Base-by-base conservation (phyloP, 2,113 vertebrate genomes). In the Sebastes fasciatus region DNA sequence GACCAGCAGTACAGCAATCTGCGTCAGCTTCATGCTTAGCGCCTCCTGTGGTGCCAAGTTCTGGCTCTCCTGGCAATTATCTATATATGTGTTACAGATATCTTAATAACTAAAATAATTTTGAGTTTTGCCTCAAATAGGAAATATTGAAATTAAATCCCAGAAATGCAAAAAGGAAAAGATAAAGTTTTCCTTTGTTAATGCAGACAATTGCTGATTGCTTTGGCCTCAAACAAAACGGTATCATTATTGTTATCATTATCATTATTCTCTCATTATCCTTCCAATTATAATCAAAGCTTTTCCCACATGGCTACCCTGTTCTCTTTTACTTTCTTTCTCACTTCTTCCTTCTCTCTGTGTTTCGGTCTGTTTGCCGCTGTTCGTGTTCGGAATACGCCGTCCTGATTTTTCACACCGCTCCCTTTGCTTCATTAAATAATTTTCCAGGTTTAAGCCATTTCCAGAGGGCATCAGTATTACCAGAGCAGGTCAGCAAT, bases 221-320 rank as follows among this genome's bases (percentile, higher is more conserved):
- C 71, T 85, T 67, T 83, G 60, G 84, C 68, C 77, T 80, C 63
- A 85, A 83, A 90, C 79, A 71, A 88, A 86, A 86, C 84, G 45
- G 57, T 71, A 75, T 80, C 64, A 68, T 89, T 80, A 82, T 80
- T 71, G 71, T 84, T 76, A 84, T 86, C 75, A 86, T 89, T 69
- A 82, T 88, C 67, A 86, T 93, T 83, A 89, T 85, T 84, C 74
- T 79, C 43, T 80, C 83, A 89, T 87, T 91, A 87, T 90, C 76
- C 57, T 74, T 78, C 62, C 76, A 84, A 74, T 92, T 80, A 82
- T 60, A 89, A 88, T 91, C 85, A 88, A 84, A 86, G 78, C 51
- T 80, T 70, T 84, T 80, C 79, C 66, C 78, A 84, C 71, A 84
- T 68, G 71, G 68, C 65, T 42, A 17, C 61, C 73, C 66, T 63